Evolutionary conservation across 2,797 vertebrate genomes (phyloP), one percentile per base, ranked within the genome.

Genomic region (Spea hammondii): DNA sequence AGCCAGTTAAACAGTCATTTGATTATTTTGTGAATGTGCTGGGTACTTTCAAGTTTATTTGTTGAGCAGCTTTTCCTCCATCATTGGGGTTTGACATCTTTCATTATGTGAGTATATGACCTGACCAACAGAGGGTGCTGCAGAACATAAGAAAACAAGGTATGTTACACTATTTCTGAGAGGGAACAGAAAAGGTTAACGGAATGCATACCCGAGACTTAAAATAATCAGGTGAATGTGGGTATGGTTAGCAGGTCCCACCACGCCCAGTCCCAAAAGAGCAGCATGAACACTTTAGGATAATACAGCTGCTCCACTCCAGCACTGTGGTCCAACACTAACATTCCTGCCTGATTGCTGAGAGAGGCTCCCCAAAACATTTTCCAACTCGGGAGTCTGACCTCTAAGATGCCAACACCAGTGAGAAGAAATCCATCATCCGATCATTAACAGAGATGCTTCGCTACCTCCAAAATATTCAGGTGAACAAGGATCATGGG

Each of bases 371-470:
- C 84, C 82, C 84, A 84, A 84, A 87, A 87, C 87, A 90, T 91
- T 91, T 91, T 91, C 91, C 90, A 90, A 89, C 86, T 86, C 88
- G 89, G 90, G 88, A 91, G 90, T 87, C 87, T 86, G 83, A 86
- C 79, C 85, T 86, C 81, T 86, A 79, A 79, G 79, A 86, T 86
- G 88, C 85, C 79, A 80, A 78, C 82, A 86, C 87, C 84, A 79
- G 75, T 85, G 86, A 44, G 70, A 70, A 78, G 75, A 82, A 78
- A 73, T 67, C 80, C 55, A 70, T 65, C 49, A 70, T 62, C 65
- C 64, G 70, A 55, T 73, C 65, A 77, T 66, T 59, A 74, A 70
- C 70, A 69, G 17, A 17, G 17, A 17, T 17, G 17, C 17, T 17
- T 17, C 68, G 65, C 32, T 10, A 10, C 55, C 55, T 12, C 6